These are phyloP conservation scores for Lamellibrachia satsuma DNA, from an alignment of 2,888 invertebrate genomes.

Conservation along the genomic window DNA sequence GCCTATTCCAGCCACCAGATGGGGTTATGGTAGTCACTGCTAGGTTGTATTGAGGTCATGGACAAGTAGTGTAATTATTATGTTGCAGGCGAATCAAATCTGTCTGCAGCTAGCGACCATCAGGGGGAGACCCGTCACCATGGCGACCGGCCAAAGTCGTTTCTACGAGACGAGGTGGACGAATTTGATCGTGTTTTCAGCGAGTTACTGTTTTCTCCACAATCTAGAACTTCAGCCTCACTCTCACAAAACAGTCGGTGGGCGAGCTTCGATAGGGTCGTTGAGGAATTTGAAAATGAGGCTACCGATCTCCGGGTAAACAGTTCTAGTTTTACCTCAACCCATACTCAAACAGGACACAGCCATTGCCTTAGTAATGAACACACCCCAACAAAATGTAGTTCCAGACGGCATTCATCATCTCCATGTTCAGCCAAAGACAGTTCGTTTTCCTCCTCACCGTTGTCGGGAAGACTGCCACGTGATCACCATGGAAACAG, in stretches of 20 bases:
- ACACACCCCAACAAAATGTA: background rate
- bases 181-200: conserved; percentile 36
- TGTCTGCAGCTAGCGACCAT: background rate
- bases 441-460: background rate
- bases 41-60: background rate
- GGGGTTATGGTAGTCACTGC: background rate
- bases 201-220: conserved; percentile 29
- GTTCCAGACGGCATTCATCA: background rate
- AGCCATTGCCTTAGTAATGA: background rate
- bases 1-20: background rate
- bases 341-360: background rate
- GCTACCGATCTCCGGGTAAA: background rate
- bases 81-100: conserved; percentile 5
- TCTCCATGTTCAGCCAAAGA: background rate
- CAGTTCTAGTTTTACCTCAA: background rate
- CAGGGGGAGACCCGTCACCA: background rate
- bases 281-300: conserved; percentile 7
- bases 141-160: conserved; percentile 37
- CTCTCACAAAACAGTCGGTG: conserved; percentile 12
- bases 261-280: background rate
- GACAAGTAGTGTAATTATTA: background rate
- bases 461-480: background rate
- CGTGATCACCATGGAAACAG: background rate
- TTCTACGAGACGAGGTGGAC: conserved; percentile 40
- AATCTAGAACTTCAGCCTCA: background rate